A percentile compares a stretch with the other conserved stretches of the same genome.
Evolutionary conservation across 2,797 vertebrate species (phyloP).

Genomic region (Salmo trutta): DNA sequence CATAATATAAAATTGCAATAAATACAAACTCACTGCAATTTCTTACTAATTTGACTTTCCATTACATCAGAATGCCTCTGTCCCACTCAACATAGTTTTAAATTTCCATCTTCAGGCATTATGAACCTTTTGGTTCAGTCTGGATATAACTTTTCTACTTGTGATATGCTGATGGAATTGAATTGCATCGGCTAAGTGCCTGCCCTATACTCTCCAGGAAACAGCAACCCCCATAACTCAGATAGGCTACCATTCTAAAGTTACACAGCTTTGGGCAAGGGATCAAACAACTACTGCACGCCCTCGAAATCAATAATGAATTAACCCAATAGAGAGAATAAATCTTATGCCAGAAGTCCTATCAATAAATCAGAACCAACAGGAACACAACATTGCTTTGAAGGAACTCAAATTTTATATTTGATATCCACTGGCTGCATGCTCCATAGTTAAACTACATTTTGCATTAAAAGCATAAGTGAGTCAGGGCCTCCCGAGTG

Average conservation of each 20-base stretch:
- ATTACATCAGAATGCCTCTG: not conserved
- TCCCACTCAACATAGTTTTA: not conserved
- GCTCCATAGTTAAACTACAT: conserved; percentile 24
- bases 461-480: conserved; percentile 37
- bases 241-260: conserved; percentile 54
- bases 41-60: not conserved
- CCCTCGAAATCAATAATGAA: conserved; percentile 68
- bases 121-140: not conserved
- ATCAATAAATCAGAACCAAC: conserved; percentile 61
- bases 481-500: not conserved
- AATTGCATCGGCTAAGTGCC: conserved; percentile 22
- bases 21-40: not conserved
- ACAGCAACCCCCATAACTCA: conserved; percentile 36
- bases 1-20: not conserved
- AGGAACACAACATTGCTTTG: conserved; percentile 51
- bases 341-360: conserved; percentile 54
- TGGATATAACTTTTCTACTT: not conserved
- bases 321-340: conserved; percentile 64
- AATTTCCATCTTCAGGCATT: not conserved
- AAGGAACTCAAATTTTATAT: conserved; percentile 39
- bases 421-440: conserved; percentile 22
- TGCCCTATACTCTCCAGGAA: conserved; percentile 46
- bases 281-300: conserved; percentile 55
- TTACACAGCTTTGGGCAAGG: conserved; percentile 53
- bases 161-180: conserved; percentile 36